These are phyloP conservation scores for Aplodontia rufa DNA, from an alignment of 2,113 vertebrate species.

Conservation along the genomic window DNA sequence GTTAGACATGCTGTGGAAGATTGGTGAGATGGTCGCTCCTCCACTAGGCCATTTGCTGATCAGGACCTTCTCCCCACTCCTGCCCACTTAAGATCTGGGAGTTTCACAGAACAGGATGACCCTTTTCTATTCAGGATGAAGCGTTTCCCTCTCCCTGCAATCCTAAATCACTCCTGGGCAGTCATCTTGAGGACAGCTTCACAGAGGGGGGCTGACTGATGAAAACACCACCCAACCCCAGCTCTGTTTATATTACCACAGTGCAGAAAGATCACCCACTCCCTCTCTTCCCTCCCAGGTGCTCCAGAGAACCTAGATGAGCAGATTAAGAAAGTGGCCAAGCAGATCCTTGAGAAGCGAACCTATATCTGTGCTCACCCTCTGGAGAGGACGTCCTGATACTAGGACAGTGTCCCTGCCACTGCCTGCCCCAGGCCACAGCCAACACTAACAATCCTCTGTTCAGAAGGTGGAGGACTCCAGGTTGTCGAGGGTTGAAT, in stretches of 20 bases:
- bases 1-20: not conserved
- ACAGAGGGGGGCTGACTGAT: not conserved
- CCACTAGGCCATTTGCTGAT: not conserved
- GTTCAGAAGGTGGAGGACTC: not conserved
- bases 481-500: not conserved
- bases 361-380: slow-evolving; percentile 93
- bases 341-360: slow-evolving; percentile 90
- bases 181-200: no score
- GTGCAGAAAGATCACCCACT: not conserved
- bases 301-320: slow-evolving; percentile 93
- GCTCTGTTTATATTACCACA: not conserved
- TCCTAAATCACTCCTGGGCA: not conserved
- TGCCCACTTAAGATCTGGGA: no score
- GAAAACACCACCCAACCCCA: no score
- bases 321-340: slow-evolving; percentile 92
- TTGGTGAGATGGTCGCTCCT: not conserved
- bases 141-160: not conserved
- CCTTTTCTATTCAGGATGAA: not conserved
- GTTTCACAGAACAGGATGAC: no score
- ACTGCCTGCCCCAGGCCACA: not conserved
- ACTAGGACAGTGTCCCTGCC: not conserved
- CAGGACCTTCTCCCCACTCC: not conserved
- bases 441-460: not conserved
- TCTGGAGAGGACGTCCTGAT: slow-evolving; percentile 91
- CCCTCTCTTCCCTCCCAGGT: slow-evolving; percentile 80